phyloP scores from a whole-genome alignment of 1,140 invertebrate genomes.

The Heliconius hewitsoni region DNA sequence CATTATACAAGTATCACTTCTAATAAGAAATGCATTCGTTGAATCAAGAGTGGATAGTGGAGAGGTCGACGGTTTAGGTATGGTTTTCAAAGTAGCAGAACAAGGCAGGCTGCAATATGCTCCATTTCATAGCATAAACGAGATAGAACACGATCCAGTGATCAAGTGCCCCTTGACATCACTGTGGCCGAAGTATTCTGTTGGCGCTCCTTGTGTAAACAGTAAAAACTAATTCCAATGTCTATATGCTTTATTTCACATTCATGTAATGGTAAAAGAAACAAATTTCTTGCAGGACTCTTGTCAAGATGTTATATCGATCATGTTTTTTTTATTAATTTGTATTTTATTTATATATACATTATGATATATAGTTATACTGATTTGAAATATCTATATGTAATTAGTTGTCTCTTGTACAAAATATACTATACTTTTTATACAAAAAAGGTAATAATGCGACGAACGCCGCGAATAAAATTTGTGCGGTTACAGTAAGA shows the following conservation, averaged over 20 bases:
- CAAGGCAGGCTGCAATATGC: constrained; percentile 45
- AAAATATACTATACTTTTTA: too few species aligned
- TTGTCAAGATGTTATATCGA: background rate
- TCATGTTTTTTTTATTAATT: background rate
- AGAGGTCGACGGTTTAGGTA: constrained; percentile 29
- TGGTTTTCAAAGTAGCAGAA: constrained; percentile 36
- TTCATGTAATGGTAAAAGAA: background rate
- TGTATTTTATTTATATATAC: too few species aligned
- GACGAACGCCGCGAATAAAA: too few species aligned
- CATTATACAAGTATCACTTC: background rate
- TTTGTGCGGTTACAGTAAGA: too few species aligned
- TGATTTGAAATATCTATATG: too few species aligned
- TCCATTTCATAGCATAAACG: constrained; percentile 56
- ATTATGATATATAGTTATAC: too few species aligned
- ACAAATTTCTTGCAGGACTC: background rate
- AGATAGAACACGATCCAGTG: constrained; percentile 67
- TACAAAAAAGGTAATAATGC: too few species aligned
- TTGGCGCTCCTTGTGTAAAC: constrained; percentile 32
- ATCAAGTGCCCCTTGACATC: constrained; percentile 59
- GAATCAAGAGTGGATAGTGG: constrained; percentile 30
- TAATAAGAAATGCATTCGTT: constrained; percentile 21
- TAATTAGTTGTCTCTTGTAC: too few species aligned
- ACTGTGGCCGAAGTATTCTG: constrained; percentile 40
- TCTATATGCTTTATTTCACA: background rate
- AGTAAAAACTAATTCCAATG: constrained; percentile 25